Evolutionary conservation across 2,797 vertebrate genomes (phyloP), one percentile per base, ranked within the genome.

Genomic region (Oreonectes daqikongensis): DNA sequence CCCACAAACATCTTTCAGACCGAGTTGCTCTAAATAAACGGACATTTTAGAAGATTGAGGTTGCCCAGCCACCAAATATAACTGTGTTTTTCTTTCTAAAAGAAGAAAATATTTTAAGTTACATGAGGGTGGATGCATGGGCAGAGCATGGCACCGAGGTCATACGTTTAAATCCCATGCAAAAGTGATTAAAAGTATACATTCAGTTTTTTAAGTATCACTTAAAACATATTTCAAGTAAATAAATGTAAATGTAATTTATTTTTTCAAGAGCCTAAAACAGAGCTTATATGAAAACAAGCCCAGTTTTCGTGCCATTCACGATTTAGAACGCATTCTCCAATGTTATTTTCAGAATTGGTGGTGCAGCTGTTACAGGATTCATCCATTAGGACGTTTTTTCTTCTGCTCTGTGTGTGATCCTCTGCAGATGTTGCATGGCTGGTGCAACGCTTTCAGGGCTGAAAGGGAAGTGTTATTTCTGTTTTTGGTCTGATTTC

Each of bases 341-440:
- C 70, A 65, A 77, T 69, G 57, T 69, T 60, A 70, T 78, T 79
- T 79, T 77, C 64, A 64, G 72, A 71, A 75, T 69, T 46, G 71
- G 65, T 42, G 73, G 50, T 78, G 64, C 83, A 84, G 79, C 82
- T 86, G 81, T 81, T 82, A 59, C n/a, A 44, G 75, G 82, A 81
- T 81, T 72, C 81, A 40, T 75, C 53, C 57, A 26, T 57, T 48
- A 38, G 55, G 70, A 73, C 10, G 63, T 76, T 83, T 15, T 35
- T 73, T 55, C 61, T 68, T 42, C 46, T 57, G 10, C 15, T 38
- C 30, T 50, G 57, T 59, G 5, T 66, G 30, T 68, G 46, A 72
- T 42, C 11, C 17, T 55, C 26, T 77, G 32, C 64, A 68, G 68
- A 64, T 76, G 68, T 67, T 71, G 48, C 20, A 20, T 75, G 57